phyloP scores from a whole-genome alignment of 1,140 invertebrate species.

The Alviniconcha marisindica region DNA sequence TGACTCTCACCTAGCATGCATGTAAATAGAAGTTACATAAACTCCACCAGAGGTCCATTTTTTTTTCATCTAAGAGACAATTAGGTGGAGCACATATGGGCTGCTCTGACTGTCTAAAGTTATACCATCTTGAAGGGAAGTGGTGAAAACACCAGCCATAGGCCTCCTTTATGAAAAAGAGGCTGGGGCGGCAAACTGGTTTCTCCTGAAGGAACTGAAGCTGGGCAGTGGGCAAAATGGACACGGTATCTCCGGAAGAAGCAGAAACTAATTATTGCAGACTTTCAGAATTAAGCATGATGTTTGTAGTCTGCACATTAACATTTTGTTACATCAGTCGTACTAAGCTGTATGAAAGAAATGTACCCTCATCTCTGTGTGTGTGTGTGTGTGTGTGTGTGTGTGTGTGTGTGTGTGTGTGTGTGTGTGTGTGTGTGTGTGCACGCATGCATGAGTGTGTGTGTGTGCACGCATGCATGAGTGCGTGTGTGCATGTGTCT shows the following conservation, averaged over 20 bases:
- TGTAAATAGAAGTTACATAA: no score
- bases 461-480: background rate
- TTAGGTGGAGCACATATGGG: no score
- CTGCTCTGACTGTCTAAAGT: no score
- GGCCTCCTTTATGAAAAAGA: no score
- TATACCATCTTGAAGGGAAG: no score
- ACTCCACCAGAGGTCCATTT: no score
- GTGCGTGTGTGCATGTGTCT: background rate
- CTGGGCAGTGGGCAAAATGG: no score
- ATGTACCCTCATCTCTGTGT: background rate
- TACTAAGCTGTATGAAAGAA: constrained; percentile 43
- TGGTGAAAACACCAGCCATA: no score
- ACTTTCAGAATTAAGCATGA: constrained; percentile 19
- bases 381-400: background rate
- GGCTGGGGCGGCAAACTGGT: constrained; percentile 1
- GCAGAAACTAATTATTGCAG: no score
- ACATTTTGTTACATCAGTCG: constrained; percentile 37
- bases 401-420: background rate
- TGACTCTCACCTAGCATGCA: constrained; percentile 47
- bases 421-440: constrained; percentile 10
- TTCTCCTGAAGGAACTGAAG: no score
- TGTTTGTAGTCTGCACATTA: constrained; percentile 52
- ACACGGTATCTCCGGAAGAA: no score
- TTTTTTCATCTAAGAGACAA: no score
- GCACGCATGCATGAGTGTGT: background rate